These are phyloP conservation scores for Fragum sueziense DNA, from an alignment of 2,888 invertebrate genomes.

Conservation along the genomic window DNA sequence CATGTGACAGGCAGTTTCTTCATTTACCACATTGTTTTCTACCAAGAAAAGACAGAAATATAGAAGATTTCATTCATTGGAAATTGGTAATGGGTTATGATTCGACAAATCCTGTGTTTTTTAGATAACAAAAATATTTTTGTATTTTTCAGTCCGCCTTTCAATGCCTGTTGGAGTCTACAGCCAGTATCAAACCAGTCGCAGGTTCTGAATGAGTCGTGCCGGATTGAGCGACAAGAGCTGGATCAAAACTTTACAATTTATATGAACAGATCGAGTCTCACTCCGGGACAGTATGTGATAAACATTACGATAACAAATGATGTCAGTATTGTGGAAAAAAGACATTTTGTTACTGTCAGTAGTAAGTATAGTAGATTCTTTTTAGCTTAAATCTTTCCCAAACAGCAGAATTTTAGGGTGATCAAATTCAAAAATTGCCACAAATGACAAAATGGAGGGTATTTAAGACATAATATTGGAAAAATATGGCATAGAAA, in stretches of 20 bases:
- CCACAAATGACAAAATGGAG: too few relatives aligned
- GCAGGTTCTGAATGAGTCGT: neutral
- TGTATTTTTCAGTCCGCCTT: conserved; percentile 28
- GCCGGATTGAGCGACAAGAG: neutral
- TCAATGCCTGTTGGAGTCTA: conserved; percentile 20
- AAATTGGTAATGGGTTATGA: too few relatives aligned
- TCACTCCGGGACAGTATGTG: conserved; percentile 14
- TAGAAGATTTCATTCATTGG: too few relatives aligned
- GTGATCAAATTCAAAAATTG: too few relatives aligned
- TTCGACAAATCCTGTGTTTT: too few relatives aligned
- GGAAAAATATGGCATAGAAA: neutral
- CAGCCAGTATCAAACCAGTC: conserved; percentile 2
- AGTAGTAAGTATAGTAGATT: neutral
- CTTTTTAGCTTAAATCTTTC: neutral
- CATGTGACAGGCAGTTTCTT: too few relatives aligned
- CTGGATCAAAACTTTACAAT: conserved; percentile 10
- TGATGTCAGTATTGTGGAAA: conserved; percentile 31
- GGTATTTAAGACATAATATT: too few relatives aligned
- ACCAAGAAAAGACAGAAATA: too few relatives aligned
- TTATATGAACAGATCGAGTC: conserved; percentile 1
- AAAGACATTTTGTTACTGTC: conserved; percentile 19
- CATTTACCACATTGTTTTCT: too few relatives aligned
- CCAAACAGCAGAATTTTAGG: too few relatives aligned
- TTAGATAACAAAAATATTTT: too few relatives aligned
- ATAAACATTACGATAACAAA: conserved; percentile 32